Percentiles rank a stretch among this genome's conserved stretches.
phyloP scores from a whole-genome alignment of 1,140 invertebrate species.

The Zophobas morio region DNA sequence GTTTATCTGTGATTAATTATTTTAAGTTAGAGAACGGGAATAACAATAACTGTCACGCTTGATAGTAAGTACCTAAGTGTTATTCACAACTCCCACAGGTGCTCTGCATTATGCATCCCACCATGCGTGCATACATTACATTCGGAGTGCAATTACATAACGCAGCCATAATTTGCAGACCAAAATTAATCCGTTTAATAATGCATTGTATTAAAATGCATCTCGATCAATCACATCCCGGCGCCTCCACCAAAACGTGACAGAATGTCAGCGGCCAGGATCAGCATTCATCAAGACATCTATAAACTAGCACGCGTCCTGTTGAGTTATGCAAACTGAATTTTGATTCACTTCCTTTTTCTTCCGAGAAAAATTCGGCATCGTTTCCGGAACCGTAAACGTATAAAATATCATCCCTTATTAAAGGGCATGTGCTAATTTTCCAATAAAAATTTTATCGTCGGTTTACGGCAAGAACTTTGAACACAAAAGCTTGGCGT shows the following conservation, averaged over 20 bases:
- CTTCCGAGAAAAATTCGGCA: background rate
- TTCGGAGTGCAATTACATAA: background rate
- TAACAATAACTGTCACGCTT: background rate
- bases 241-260: slow-evolving; percentile 28
- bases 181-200: background rate
- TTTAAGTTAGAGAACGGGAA: background rate
- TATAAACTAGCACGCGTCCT: slow-evolving; percentile 25
- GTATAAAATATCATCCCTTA: slow-evolving; percentile 13
- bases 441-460: slow-evolving; percentile 40
- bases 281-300: slow-evolving; percentile 16
- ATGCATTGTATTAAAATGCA: background rate
- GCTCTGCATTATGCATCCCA: background rate
- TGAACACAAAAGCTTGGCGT: slow-evolving; percentile 1
- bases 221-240: slow-evolving; percentile 6
- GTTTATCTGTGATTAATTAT: background rate
- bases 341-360: slow-evolving; percentile 19
- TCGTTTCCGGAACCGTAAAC: slow-evolving; percentile 4
- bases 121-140: slow-evolving; percentile 21
- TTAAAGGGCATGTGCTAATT: slow-evolving; percentile 31
- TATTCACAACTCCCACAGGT: background rate
- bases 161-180: background rate
- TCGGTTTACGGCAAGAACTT: slow-evolving; percentile 16
- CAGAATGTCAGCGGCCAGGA: slow-evolving; percentile 8
- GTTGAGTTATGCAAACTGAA: slow-evolving; percentile 33
- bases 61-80: background rate